These are phyloP conservation scores for Tortrix viridana DNA, from an alignment of 2,888 invertebrate genomes.

Conservation along the genomic window DNA sequence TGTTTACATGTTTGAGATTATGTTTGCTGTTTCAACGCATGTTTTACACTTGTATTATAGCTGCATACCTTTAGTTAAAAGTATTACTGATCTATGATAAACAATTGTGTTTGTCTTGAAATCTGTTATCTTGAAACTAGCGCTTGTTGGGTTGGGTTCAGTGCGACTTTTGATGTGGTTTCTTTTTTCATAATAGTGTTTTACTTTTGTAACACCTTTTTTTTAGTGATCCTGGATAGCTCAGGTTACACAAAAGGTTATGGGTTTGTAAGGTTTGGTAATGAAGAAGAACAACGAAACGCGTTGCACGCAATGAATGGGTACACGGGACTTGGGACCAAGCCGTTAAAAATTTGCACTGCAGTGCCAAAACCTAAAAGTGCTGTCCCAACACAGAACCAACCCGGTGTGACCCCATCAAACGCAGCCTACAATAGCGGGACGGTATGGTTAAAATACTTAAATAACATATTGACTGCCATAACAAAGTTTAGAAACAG, in stretches of 20 bases:
- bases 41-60: too few relatives aligned
- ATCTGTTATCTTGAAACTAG: too few relatives aligned
- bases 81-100: too few relatives aligned
- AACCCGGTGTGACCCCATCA: slow-evolving; percentile 52
- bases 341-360: slow-evolving; percentile 95
- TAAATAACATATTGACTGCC: slow-evolving; percentile 39
- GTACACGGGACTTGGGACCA: slow-evolving; percentile 93
- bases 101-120: too few relatives aligned
- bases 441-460: slow-evolving; percentile 58
- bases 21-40: too few relatives aligned
- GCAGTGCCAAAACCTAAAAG: slow-evolving; percentile 94
- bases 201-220: not conserved
- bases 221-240: slow-evolving; percentile 93
- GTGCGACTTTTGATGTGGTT: not conserved
- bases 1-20: too few relatives aligned
- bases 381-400: slow-evolving; percentile 57
- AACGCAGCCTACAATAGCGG: slow-evolving; percentile 66
- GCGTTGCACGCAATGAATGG: slow-evolving; percentile 97
- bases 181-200: too few relatives aligned
- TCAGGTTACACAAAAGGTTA: slow-evolving; percentile 97
- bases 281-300: slow-evolving; percentile 96
- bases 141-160: too few relatives aligned
- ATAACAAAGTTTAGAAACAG: not conserved
- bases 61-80: too few relatives aligned
- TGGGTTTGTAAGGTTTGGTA: slow-evolving; percentile 97